A percentile compares a stretch with the other conserved stretches of the same genome.
Conservation (phyloP, 2,113 vertebrate species). For the Nannospalax galili region DNA sequence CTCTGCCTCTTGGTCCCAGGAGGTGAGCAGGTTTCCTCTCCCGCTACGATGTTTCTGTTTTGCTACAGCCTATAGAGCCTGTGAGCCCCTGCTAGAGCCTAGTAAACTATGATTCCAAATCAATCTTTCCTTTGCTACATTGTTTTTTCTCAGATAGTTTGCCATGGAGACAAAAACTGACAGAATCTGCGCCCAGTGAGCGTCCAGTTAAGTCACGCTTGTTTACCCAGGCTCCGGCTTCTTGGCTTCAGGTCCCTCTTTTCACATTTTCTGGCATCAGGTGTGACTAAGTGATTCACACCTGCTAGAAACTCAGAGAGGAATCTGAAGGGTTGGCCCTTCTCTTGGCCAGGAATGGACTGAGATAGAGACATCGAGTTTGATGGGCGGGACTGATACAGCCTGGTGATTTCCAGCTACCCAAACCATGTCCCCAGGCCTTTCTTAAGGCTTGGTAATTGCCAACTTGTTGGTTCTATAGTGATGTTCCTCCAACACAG, state of each 20-base stretch:
- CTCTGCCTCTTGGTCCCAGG: not conserved
- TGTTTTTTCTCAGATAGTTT: not conserved
- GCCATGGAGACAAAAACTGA: not conserved
- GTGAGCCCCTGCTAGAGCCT: not conserved
- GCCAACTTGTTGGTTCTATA: not conserved
- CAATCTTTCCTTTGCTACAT: not conserved
- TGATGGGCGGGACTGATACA: not conserved
- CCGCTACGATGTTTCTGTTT: not conserved
- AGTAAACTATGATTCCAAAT: not conserved
- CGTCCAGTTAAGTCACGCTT: not conserved
- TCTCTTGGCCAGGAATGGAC: conserved; percentile 46
- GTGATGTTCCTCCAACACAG: not conserved
- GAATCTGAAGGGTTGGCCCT: conserved; percentile 52
- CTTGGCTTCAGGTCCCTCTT: conserved; percentile 41
- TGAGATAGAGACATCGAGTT: conserved; percentile 11
- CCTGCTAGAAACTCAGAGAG: not conserved
- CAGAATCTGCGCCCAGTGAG: not conserved
- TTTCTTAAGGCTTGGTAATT: conserved; percentile 28
- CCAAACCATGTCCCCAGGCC: conserved; percentile 13
- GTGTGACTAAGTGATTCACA: conserved; percentile 37
- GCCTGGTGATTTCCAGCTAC: conserved; percentile 59
- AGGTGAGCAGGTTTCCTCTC: not conserved
- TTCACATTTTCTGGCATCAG: conserved; percentile 50
- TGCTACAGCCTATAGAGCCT: not conserved
- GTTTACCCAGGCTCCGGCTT: conserved; percentile 38